These are phyloP conservation scores for Butastur rufipennis DNA, from an alignment of 2,113 vertebrate genomes.

Conservation along the genomic window DNA sequence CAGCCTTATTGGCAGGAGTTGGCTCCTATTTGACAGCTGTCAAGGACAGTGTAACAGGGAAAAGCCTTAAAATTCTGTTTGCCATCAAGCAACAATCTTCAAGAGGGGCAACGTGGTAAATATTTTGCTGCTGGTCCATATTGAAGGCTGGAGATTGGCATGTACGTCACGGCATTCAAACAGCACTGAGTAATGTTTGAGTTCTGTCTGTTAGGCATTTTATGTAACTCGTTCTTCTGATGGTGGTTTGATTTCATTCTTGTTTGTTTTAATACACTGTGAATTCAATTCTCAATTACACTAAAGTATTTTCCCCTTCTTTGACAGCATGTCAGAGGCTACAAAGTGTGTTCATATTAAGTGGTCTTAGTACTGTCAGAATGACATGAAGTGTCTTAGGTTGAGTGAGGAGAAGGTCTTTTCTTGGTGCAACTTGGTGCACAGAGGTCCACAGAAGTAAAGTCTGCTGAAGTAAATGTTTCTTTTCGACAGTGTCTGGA, in stretches of 20 bases:
- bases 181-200: not conserved
- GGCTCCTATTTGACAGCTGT: not conserved
- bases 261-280: slow-evolving; percentile 18
- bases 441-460: not conserved
- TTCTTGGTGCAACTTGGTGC: not conserved
- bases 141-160: not conserved
- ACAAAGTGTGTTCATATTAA: not conserved
- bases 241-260: not conserved
- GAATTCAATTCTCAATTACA: not conserved
- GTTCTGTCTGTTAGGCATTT: not conserved
- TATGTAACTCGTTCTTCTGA: not conserved
- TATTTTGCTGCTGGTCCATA: not conserved
- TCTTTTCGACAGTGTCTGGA: not conserved
- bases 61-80: not conserved
- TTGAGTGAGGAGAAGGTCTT: not conserved
- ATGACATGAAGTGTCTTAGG: not conserved
- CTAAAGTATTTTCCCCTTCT: not conserved
- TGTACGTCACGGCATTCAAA: not conserved
- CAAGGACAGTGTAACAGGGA: not conserved
- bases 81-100: not conserved
- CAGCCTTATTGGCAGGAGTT: not conserved
- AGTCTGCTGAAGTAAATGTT: slow-evolving; percentile 26
- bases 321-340: not conserved
- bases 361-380: not conserved
- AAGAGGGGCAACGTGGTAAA: not conserved